Percentiles rank a stretch among this genome's conserved stretches.
These are phyloP conservation scores for Drosophila miranda DNA, from an alignment of 1,140 invertebrate genomes.

Conservation along the genomic window DNA sequence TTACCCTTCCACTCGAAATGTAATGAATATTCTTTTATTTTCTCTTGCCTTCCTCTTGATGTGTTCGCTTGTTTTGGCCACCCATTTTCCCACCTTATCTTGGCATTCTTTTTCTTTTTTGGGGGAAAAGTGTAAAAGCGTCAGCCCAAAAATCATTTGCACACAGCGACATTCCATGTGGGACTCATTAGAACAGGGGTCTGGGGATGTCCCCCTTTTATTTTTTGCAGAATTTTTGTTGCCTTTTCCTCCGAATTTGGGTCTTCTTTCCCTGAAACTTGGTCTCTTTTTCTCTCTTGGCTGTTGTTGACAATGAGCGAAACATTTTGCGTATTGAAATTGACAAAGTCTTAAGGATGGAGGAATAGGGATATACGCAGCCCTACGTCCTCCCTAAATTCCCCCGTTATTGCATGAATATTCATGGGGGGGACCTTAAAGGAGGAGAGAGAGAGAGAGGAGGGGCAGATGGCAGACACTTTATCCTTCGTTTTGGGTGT, in stretches of 20 bases:
- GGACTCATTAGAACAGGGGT: constrained; percentile 60
- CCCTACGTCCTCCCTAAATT: constrained; percentile 19
- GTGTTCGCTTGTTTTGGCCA: constrained; percentile 15
- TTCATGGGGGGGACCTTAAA: constrained; percentile 47
- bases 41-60: constrained; percentile 9
- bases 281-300: background rate
- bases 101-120: background rate
- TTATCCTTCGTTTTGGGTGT: constrained; percentile 18
- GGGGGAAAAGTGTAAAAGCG: constrained; percentile 46
- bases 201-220: constrained; percentile 8
- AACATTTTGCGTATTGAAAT: constrained; percentile 54
- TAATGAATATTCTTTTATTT: constrained; percentile 3
- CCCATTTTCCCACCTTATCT: background rate
- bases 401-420: constrained; percentile 48
- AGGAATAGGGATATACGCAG: no score
- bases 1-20: no score
- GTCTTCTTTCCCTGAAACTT: no score
- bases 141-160: constrained; percentile 65
- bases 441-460: background rate
- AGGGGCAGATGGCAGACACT: constrained; percentile 38
- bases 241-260: no score
- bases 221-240: constrained; percentile 3
- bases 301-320: constrained; percentile 52
- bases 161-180: constrained; percentile 46
- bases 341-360: constrained; percentile 38